Conservation (phyloP, 2,113 vertebrate genomes). For the Tachuris rubrigastra region DNA sequence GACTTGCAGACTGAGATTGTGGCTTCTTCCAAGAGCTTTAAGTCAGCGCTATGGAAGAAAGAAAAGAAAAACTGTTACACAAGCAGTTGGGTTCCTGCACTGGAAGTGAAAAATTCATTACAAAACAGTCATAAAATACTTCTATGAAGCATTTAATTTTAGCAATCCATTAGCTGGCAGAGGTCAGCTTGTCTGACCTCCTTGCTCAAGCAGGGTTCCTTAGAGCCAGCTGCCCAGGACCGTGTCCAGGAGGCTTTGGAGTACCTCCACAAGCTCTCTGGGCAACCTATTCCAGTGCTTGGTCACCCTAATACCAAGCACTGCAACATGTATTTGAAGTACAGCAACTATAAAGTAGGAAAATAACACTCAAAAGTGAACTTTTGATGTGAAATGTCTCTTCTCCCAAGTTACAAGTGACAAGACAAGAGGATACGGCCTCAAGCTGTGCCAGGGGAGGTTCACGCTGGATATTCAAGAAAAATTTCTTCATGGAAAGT, state of each 20-base stretch:
- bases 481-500: not conserved
- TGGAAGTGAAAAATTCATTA: not conserved
- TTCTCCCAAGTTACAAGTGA: not conserved
- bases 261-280: not conserved
- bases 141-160: not conserved
- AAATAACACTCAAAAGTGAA: not conserved
- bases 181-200: not conserved
- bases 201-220: not conserved
- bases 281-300: not conserved
- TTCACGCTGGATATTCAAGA: not conserved
- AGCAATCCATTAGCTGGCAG: not conserved
- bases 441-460: not conserved
- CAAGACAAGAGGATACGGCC: not conserved
- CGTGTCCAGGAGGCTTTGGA: not conserved
- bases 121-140: not conserved
- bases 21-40: slow-evolving; percentile 92
- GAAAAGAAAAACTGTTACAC: not conserved
- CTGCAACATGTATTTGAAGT: not conserved
- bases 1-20: slow-evolving; percentile 88
- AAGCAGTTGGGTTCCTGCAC: not conserved
- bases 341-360: not conserved
- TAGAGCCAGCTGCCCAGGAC: not conserved
- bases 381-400: not conserved
- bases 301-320: not conserved
- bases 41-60: slow-evolving; percentile 78